phyloP scores from a whole-genome alignment of 2,113 vertebrate species.

The Mungos mungo region DNA sequence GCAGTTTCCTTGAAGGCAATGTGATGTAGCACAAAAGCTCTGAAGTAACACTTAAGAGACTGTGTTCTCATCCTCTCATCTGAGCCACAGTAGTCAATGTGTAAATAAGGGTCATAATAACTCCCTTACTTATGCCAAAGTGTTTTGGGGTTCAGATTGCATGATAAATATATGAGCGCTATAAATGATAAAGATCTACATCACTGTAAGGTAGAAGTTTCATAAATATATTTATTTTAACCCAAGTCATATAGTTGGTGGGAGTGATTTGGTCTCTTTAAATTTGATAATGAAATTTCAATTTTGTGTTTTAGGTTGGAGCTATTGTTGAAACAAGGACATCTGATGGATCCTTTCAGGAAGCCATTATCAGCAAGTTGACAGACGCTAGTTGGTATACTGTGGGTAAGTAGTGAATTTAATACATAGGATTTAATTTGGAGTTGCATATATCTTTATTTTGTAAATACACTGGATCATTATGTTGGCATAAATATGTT shows the following conservation, averaged over 20 bases:
- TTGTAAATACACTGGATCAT: slow-evolving; percentile 16
- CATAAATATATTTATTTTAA: background rate
- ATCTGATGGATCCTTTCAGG: slow-evolving; percentile 92
- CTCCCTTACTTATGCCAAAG: background rate
- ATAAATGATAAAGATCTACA: background rate
- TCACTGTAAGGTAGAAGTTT: background rate
- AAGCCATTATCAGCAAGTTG: slow-evolving; percentile 96
- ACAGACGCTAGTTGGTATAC: slow-evolving; percentile 99
- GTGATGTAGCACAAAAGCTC: background rate
- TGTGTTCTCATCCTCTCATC: slow-evolving; percentile 7
- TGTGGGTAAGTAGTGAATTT: slow-evolving; percentile 90
- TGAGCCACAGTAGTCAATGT: background rate
- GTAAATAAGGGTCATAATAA: background rate
- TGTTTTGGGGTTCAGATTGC: background rate
- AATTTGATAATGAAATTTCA: slow-evolving; percentile 56
- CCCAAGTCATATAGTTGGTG: background rate
- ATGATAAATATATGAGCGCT: background rate
- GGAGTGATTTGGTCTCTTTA: slow-evolving; percentile 34
- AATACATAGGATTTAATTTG: slow-evolving; percentile 27
- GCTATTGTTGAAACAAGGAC: slow-evolving; percentile 97
- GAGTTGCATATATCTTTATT: background rate
- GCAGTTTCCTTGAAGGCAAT: background rate
- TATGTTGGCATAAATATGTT: background rate
- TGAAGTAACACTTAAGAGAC: slow-evolving; percentile 10
- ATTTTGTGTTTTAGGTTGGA: slow-evolving; percentile 89